Evolutionary conservation across 2,113 vertebrate species (phyloP), one percentile per base, ranked within the genome.

Genomic region (Myotis brandtii): DNA sequence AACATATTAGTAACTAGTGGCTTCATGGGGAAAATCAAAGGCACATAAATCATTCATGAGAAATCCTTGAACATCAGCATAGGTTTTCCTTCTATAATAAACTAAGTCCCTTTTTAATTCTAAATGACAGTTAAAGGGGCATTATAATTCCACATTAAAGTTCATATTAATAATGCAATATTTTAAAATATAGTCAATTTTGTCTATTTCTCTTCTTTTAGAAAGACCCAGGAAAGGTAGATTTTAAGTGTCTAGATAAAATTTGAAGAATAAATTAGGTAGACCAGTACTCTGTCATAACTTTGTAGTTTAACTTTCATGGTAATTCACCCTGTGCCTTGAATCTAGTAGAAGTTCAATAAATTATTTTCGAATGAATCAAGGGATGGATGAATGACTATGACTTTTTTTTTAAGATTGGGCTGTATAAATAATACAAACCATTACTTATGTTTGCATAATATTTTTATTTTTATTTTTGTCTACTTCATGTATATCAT

Each of bases 61-160:
- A 16, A 30, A 66, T 90, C 20, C 32, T 94, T 40, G 50, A 79
- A 46, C 46, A 86, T 79, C 66, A 46, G 43, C 91, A 86, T 95
- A 96, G 79, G 62, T 94, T 97, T 79, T 91, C 64, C 2, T 2
- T 93, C 52, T 95, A 54, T 77, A 91, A 85, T 62, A 97, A 96
- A 92, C 34, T 79, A 79, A 92, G 79, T 92, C 32, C 18, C 20
- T 64, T 88, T 32, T 93, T 94, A 3, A 94, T 97, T 95, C 92
- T 67, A 97, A 80, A 40, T 96, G 91, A 95, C 81, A 95, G 27
- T 70, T 92, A 46, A 83, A 83, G 27, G 46, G 16, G 3, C 17
- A 62, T 90, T 86, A 77, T 89, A 79, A 81, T 95, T 96, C 86
- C 54, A 93, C 34, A 79, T 66, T 67, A 77, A 75, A 79, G 2